These are phyloP conservation scores for Ormia ochracea DNA, from an alignment of 2,888 invertebrate species.

Conservation along the genomic window DNA sequence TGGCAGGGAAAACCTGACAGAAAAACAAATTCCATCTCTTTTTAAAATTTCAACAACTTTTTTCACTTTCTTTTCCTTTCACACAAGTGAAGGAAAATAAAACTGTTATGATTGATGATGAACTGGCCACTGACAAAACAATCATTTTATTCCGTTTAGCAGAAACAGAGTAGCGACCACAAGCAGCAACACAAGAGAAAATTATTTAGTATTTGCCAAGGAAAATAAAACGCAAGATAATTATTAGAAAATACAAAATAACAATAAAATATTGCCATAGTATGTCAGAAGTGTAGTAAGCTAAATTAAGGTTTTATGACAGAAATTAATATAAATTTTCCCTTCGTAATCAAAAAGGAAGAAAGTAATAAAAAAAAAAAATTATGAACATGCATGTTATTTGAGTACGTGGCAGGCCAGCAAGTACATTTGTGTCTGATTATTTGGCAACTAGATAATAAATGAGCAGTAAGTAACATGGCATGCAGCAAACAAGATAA, in stretches of 20 bases:
- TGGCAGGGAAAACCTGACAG: conserved; percentile 11
- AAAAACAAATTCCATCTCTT: conserved; percentile 35
- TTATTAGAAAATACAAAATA: conserved; percentile 1
- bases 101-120: conserved; percentile 61
- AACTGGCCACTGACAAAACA: conserved; percentile 56
- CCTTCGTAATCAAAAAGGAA: too few species aligned
- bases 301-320: neutral
- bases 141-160: neutral
- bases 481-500: conserved; percentile 38
- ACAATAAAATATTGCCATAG: conserved; percentile 25
- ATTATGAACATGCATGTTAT: neutral
- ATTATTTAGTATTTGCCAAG: conserved; percentile 11
- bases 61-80: neutral
- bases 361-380: neutral
- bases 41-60: conserved; percentile 25
- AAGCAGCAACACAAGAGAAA: neutral
- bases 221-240: neutral
- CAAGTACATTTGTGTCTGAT: neutral
- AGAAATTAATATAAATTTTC: neutral
- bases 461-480: conserved; percentile 37
- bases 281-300: conserved; percentile 47
- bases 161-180: neutral
- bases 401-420: neutral
- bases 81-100: conserved; percentile 26
- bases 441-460: neutral